Conservation (phyloP, 2,113 vertebrate species). For the Cebus imitator region DNA sequence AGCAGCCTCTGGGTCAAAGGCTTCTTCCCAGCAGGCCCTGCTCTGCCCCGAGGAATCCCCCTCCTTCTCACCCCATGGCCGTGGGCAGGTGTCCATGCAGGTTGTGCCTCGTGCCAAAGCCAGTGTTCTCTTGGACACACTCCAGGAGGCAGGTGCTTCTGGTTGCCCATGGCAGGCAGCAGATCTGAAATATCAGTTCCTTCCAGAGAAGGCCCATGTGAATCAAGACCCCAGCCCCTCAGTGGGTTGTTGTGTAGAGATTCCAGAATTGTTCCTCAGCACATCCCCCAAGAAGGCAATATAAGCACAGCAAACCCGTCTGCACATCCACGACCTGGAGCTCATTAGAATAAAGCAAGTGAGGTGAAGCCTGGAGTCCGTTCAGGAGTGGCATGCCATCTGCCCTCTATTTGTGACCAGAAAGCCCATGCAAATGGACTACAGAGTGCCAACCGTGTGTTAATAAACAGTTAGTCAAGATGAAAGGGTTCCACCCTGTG, state of each 20-base stretch:
- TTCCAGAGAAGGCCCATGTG: background rate
- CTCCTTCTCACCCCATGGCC: background rate
- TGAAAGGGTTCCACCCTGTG: conserved; percentile 9
- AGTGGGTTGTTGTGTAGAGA: background rate
- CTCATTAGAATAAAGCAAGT: background rate
- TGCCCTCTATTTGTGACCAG: conserved; percentile 45
- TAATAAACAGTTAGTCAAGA: conserved; percentile 48
- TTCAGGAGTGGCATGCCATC: background rate
- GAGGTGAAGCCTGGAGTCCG: background rate
- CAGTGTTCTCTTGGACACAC: background rate
- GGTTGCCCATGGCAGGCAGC: background rate
- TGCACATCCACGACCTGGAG: background rate
- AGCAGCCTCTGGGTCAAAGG: background rate
- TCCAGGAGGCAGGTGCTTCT: background rate
- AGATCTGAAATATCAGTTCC: background rate
- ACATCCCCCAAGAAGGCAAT: background rate
- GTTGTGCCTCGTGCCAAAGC: background rate
- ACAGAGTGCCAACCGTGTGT: background rate
- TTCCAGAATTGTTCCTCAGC: background rate
- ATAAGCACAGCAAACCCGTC: background rate
- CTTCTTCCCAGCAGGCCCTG: background rate
- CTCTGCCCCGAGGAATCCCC: background rate
- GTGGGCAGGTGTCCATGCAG: background rate
- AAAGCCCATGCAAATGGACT: background rate
- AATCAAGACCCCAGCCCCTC: background rate